Percentiles rank a stretch among this genome's conserved stretches.
Evolutionary conservation across 2,797 vertebrate species (phyloP).

Genomic region (Zonotrichia albicollis): DNA sequence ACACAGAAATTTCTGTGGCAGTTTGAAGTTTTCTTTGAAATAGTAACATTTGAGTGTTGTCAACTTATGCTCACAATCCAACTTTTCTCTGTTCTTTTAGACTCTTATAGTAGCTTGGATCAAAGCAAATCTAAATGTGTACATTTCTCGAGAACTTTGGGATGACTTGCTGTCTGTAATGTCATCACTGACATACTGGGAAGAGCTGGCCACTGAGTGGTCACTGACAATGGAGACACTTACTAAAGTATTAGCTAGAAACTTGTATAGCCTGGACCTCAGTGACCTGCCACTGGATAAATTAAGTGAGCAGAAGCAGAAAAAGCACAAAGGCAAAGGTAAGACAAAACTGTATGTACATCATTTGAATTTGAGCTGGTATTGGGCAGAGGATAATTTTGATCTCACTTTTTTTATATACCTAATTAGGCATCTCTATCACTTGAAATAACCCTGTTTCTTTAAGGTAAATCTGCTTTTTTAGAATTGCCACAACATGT

Average conservation of each 20-base stretch:
- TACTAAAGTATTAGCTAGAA: constrained; percentile 97
- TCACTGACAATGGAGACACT: constrained; percentile 98
- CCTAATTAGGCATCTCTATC: background rate
- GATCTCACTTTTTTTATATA: background rate
- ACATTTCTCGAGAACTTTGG: constrained; percentile 97
- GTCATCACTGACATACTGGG: constrained; percentile 96
- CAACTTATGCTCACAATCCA: background rate
- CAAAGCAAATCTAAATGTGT: constrained; percentile 98
- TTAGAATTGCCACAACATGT: background rate
- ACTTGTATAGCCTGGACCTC: constrained; percentile 95
- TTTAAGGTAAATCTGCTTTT: background rate
- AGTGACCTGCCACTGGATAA: constrained; percentile 96
- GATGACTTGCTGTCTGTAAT: constrained; percentile 94
- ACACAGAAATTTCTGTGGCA: background rate
- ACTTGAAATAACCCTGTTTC: background rate
- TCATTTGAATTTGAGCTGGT: background rate
- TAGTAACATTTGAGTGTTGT: background rate
- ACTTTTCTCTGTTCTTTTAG: constrained; percentile 73
- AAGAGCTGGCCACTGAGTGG: constrained; percentile 98
- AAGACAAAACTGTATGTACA: background rate
- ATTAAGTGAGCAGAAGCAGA: constrained; percentile 98
- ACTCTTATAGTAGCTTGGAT: constrained; percentile 99
- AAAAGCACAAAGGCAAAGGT: constrained; percentile 99
- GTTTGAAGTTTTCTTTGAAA: constrained; percentile 3
- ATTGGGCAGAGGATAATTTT: background rate